Evolutionary conservation across 1,140 invertebrate genomes (phyloP).

Genomic region (Drosophila sproati): DNA sequence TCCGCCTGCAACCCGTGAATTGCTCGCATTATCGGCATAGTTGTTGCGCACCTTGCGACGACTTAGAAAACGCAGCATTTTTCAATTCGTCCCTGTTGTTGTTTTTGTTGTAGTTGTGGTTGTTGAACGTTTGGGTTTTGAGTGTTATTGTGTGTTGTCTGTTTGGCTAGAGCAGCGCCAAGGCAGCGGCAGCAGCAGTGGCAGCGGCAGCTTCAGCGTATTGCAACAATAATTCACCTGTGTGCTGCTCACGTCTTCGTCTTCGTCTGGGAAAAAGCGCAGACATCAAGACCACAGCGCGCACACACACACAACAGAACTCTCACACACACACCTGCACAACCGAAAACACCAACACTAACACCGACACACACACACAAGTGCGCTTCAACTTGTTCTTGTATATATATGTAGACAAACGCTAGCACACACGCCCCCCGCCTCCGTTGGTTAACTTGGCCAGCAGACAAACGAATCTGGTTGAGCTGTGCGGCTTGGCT

Average conservation of each 20-base stretch:
- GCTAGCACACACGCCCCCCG: conserved; percentile 46
- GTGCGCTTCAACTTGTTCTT: conserved; percentile 69
- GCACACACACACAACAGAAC: conserved; percentile 41
- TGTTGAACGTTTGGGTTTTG: conserved; percentile 41
- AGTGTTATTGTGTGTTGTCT: conserved; percentile 25
- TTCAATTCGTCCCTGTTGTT: conserved; percentile 59
- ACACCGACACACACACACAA: conserved; percentile 32
- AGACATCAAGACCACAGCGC: conserved; percentile 74
- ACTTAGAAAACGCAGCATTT: conserved; percentile 94
- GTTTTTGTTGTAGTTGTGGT: conserved; percentile 19
- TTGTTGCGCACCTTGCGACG: conserved; percentile 90
- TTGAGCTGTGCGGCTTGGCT: conserved; percentile 49
- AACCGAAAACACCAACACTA: conserved; percentile 23
- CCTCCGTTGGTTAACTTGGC: conserved; percentile 52
- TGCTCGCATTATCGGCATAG: conserved; percentile 85
- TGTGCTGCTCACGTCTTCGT: conserved; percentile 67
- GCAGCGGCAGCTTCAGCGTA: conserved; percentile 48
- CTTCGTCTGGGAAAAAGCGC: conserved; percentile 71
- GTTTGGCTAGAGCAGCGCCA: conserved; percentile 32
- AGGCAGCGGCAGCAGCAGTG: conserved; percentile 36
- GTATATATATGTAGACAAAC: conserved; percentile 32
- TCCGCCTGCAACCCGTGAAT: conserved; percentile 49
- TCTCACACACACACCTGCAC: conserved; percentile 35
- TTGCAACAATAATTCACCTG: conserved; percentile 81
- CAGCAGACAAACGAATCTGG: conserved; percentile 52